Base-by-base conservation (phyloP, 2,797 vertebrate genomes). In the Sebastes nivosus region DNA sequence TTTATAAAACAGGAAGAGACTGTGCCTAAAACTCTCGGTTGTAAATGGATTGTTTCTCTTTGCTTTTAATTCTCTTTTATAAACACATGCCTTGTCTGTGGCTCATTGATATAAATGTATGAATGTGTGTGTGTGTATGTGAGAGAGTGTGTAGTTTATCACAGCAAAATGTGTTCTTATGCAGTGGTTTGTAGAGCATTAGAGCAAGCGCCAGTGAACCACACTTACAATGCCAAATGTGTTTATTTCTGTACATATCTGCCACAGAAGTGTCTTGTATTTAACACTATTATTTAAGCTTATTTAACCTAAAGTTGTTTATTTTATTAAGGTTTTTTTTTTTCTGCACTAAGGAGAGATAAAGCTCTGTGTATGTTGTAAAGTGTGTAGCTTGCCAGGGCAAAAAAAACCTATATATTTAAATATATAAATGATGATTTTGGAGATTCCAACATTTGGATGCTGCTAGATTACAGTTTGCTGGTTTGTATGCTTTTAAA, bases 201-300 rank as follows among this genome's bases (percentile, higher is more conserved):
- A 92, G 80, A 92, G 88, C 86, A 91, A 87, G 93, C 95, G 93
- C 94, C 95, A 93, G 90, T 93, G 86, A 96, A 95, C 95, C 93
- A 91, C 94, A 93, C 85, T 93, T 92, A 93, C 94, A 93, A 95
- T 96, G 96, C 96, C 96, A 97, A 96, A 96, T 96, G 94, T 96
- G 93, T 97, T 96, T 95, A 96, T 97, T 96, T 97, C 91, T 98
- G 97, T 98, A 97, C 96, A 98, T 96, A 97, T 95, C 93, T 96
- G 96, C 95, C 94, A 96, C 97, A 95, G 92, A 96, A 97, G 95
- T 97, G 97, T 98, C 96, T 96, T 97, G 96, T 98, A 97, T 99
- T 98, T 98, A 98, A 99, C 97, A 96, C 94, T 95, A 96, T 97
- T 97, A 98, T 98, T 98, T 98, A 98, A 98, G 96, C 96, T 97